Percentiles rank a stretch among this genome's conserved stretches.
These are phyloP conservation scores for Hoplostethus mediterraneus DNA, from an alignment of 2,797 vertebrate species.

Conservation along the genomic window DNA sequence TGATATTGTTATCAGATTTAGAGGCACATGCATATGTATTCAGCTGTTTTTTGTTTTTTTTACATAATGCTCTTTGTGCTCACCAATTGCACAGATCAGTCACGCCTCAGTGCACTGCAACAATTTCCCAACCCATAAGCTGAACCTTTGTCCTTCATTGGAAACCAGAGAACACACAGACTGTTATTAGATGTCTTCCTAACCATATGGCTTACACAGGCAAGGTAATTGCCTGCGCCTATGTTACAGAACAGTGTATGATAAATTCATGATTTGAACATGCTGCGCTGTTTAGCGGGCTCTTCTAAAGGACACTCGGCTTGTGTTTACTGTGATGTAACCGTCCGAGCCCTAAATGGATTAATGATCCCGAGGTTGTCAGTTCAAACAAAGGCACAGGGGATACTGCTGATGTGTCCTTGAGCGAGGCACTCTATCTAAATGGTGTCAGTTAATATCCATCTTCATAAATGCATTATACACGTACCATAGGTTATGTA, in stretches of 20 bases:
- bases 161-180: constrained; percentile 63
- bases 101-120: constrained; percentile 55
- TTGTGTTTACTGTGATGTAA: constrained; percentile 72
- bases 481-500: constrained; percentile 69
- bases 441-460: constrained; percentile 79
- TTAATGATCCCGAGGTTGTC: constrained; percentile 77
- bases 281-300: constrained; percentile 63
- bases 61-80: constrained; percentile 65
- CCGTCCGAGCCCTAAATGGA: constrained; percentile 72
- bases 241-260: constrained; percentile 53
- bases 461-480: constrained; percentile 75
- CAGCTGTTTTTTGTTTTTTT: constrained; percentile 33
- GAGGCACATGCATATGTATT: constrained; percentile 61
- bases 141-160: constrained; percentile 77
- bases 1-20: constrained; percentile 65
- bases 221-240: constrained; percentile 59
- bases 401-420: constrained; percentile 76
- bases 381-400: constrained; percentile 66
- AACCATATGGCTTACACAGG: constrained; percentile 72
- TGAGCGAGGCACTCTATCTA: constrained; percentile 76
- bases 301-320: constrained; percentile 68
- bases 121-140: constrained; percentile 61
- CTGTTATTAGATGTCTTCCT: constrained; percentile 71
- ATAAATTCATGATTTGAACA: constrained; percentile 68
- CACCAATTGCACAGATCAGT: constrained; percentile 71